Evolutionary conservation across 2,888 invertebrate species (phyloP).

Genomic region (Polymixis flavicincta): DNA sequence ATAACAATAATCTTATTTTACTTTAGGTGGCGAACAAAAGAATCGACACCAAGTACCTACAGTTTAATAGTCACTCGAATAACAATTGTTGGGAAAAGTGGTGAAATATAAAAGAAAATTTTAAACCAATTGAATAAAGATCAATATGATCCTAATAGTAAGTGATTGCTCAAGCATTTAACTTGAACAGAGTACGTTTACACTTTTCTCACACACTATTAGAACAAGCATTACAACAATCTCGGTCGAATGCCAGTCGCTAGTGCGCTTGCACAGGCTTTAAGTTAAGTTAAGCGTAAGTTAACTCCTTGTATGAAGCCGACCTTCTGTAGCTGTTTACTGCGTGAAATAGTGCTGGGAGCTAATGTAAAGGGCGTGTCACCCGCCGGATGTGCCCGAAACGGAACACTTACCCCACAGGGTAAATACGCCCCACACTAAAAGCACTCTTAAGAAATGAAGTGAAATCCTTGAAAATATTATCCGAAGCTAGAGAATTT

Average conservation of each 20-base stretch:
- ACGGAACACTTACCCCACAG: constrained; percentile 65
- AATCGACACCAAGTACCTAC: too few species aligned
- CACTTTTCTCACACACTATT: not conserved
- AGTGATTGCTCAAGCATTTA: not conserved
- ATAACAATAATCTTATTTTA: too few species aligned
- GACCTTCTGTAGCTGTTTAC: constrained; percentile 20
- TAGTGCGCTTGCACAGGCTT: not conserved
- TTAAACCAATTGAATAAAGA: not conserved
- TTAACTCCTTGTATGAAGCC: not conserved
- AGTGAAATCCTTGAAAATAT: constrained; percentile 63
- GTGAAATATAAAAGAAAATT: not conserved
- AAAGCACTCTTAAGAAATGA: constrained; percentile 68
- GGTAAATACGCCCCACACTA: constrained; percentile 68
- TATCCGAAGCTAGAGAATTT: constrained; percentile 44
- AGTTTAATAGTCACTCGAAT: not conserved
- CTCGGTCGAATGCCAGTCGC: not conserved
- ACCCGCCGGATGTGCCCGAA: constrained; percentile 65
- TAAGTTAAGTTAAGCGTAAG: not conserved
- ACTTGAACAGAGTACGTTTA: not conserved
- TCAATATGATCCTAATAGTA: not conserved
- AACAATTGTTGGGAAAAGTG: not conserved
- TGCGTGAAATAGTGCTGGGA: constrained; percentile 39
- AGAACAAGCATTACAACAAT: not conserved
- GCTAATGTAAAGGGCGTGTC: constrained; percentile 70
- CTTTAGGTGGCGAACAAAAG: too few species aligned